Conservation (phyloP, 2,113 vertebrate species). For the Apodemus sylvaticus region DNA sequence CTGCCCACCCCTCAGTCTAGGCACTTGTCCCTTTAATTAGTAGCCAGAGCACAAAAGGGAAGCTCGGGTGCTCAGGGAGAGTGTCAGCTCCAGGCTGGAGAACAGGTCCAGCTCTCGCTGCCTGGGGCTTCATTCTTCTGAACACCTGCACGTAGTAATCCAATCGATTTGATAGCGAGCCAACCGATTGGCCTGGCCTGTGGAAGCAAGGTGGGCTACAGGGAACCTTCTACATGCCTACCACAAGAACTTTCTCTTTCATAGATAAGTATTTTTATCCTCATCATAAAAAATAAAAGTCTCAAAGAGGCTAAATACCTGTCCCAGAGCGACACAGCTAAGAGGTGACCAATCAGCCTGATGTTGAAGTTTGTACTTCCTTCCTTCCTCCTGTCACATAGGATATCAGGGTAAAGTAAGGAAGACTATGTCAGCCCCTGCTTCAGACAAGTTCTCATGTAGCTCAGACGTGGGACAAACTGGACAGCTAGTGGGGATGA, state of each 20-base stretch:
- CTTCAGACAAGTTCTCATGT: background rate
- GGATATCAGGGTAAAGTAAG: background rate
- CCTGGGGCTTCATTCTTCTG: rapidly evolving
- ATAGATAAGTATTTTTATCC: background rate
- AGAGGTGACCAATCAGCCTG: background rate
- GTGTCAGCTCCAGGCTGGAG: background rate
- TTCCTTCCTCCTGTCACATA: background rate
- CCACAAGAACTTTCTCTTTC: background rate
- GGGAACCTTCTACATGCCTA: background rate
- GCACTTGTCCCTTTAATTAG: background rate
- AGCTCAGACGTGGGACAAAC: background rate
- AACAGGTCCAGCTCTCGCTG: too few relatives aligned
- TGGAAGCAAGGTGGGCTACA: background rate
- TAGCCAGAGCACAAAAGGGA: background rate
- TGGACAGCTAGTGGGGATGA: background rate
- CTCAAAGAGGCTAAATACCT: background rate
- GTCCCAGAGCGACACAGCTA: background rate
- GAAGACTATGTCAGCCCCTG: background rate
- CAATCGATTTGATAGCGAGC: background rate
- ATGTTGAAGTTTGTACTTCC: background rate
- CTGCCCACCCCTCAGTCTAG: background rate
- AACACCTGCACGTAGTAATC: background rate
- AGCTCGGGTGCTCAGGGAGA: background rate
- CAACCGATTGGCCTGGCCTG: background rate
- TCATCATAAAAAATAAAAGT: background rate